phyloP scores from a whole-genome alignment of 2,797 vertebrate species.

The Sitta carolinensis region DNA sequence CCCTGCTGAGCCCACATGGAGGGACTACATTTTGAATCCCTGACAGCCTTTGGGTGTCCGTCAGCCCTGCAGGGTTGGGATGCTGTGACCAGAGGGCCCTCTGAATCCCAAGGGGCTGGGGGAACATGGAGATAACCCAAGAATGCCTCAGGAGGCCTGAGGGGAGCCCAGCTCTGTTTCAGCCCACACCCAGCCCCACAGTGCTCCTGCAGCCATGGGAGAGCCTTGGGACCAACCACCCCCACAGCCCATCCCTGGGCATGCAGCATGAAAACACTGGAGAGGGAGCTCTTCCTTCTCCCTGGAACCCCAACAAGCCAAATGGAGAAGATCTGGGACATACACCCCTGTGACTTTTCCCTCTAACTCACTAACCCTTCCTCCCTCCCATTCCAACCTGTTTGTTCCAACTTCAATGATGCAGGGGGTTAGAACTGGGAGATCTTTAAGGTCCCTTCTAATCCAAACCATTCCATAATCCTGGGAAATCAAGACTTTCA shows the following conservation, averaged over 20 bases:
- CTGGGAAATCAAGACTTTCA: neutral
- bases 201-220: neutral
- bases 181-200: neutral
- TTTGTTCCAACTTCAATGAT: neutral
- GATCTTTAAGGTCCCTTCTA: neutral
- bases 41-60: neutral
- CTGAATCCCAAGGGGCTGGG: fast-evolving
- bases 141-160: too few species aligned
- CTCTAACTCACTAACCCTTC: neutral
- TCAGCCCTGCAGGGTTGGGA: neutral
- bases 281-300: neutral
- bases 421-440: neutral
- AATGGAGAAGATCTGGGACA: neutral
- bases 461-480: neutral
- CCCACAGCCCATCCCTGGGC: neutral
- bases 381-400: neutral
- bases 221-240: neutral
- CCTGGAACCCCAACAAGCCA: neutral
- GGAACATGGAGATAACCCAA: fast-evolving
- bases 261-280: neutral
- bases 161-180: neutral
- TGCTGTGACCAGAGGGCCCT: neutral
- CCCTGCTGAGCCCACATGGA: neutral
- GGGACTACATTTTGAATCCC: neutral
- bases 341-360: neutral